These are phyloP conservation scores for Colossoma macropomum DNA, from an alignment of 2,113 vertebrate species.

Conservation along the genomic window DNA sequence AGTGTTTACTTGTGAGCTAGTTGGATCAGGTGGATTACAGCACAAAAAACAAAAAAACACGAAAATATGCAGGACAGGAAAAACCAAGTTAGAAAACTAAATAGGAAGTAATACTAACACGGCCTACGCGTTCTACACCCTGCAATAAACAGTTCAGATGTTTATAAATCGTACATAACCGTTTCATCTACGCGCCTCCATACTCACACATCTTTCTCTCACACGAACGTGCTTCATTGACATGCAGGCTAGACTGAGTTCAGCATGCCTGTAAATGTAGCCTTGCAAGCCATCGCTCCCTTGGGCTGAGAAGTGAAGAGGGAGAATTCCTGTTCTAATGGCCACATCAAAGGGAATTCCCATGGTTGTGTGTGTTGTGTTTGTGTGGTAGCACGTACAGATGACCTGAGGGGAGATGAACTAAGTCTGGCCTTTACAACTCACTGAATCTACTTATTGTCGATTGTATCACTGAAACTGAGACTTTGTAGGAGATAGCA, in stretches of 20 bases:
- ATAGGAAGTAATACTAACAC: not conserved
- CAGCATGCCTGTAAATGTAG: conserved; percentile 30
- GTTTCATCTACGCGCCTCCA: not conserved
- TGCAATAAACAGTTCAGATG: not conserved
- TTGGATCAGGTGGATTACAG: not conserved
- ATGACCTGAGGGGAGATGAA: not conserved
- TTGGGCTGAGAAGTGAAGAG: conserved; percentile 7
- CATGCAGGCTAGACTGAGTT: not conserved
- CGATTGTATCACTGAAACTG: too few species aligned
- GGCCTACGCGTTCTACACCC: not conserved
- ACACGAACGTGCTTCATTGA: not conserved
- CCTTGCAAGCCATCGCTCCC: conserved; percentile 1
- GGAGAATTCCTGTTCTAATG: conserved; percentile 35
- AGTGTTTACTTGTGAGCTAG: too few species aligned
- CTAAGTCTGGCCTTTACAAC: not conserved
- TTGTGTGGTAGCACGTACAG: not conserved
- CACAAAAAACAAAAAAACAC: too few species aligned
- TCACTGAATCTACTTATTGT: not conserved
- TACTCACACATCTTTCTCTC: not conserved
- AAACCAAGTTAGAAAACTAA: too few species aligned
- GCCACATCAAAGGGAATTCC: conserved; percentile 42
- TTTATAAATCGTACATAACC: conserved; percentile 6
- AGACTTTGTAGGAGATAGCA: too few species aligned
- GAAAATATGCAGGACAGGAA: not conserved
- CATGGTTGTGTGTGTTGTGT: conserved; percentile 8